Percentiles rank a stretch among this genome's conserved stretches.
These are phyloP conservation scores for Catamblyrhynchus diadema DNA, from an alignment of 2,797 vertebrate species.

Conservation along the genomic window DNA sequence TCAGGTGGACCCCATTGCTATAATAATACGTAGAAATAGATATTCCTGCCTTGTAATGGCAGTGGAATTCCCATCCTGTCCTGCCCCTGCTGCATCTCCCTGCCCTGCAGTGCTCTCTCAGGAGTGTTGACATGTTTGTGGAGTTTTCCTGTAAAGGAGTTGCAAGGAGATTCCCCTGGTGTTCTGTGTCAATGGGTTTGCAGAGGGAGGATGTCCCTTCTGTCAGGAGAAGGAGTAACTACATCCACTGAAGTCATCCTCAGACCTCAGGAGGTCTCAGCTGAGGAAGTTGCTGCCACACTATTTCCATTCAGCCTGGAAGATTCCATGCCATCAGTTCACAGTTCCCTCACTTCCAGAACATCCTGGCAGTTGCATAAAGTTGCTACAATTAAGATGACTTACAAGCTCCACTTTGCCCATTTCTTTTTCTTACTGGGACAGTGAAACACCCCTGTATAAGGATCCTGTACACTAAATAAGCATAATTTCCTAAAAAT, in stretches of 20 bases:
- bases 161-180: not conserved
- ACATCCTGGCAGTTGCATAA: not conserved
- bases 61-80: conserved; percentile 25
- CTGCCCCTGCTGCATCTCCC: not conserved
- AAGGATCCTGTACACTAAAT: not conserved
- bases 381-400: not conserved
- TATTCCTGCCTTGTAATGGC: not conserved
- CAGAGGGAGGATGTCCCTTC: not conserved
- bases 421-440: not conserved
- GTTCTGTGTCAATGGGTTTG: not conserved
- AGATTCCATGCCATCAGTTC: not conserved
- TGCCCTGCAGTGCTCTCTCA: not conserved
- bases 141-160: not conserved
- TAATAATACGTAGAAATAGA: not conserved
- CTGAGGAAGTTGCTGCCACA: not conserved
- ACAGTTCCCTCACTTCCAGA: not conserved
- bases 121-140: not conserved
- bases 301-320: not conserved
- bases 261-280: not conserved
- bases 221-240: not conserved
- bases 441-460: not conserved
- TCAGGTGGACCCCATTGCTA: not conserved
- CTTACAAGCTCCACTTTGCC: not conserved
- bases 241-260: accelerated
- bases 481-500: not conserved